Evolutionary conservation across 2,888 invertebrate genomes (phyloP).

Genomic region (Geophilus truncorum): DNA sequence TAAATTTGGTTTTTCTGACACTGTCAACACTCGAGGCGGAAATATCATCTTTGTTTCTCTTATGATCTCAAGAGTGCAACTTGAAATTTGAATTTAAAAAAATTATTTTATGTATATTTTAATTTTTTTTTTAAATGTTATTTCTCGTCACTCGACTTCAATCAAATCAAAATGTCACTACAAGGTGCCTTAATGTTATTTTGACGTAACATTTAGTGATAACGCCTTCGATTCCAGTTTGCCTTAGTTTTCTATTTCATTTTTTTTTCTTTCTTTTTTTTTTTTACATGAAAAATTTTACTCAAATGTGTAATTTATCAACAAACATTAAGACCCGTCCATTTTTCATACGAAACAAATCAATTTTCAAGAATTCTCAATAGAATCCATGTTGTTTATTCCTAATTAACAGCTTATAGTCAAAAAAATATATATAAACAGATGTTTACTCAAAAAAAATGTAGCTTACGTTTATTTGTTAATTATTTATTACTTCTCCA

Average conservation of each 20-base stretch:
- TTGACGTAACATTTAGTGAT: neutral
- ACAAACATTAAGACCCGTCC: neutral
- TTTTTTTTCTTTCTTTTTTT: too few species aligned
- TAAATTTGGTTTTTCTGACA: neutral
- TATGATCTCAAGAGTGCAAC: too few species aligned
- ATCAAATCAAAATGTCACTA: neutral
- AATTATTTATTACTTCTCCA: neutral
- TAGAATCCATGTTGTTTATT: neutral
- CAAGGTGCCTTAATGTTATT: constrained; percentile 10
- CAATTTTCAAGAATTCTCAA: neutral
- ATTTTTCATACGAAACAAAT: neutral
- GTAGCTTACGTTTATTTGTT: constrained; percentile 12
- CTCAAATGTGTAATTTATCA: neutral
- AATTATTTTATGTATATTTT: neutral
- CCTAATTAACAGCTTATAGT: constrained; percentile 13
- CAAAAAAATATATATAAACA: neutral
- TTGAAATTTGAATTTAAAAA: neutral
- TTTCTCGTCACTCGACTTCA: neutral
- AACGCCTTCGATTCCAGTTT: neutral
- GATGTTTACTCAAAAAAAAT: neutral
- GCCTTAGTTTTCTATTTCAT: too few species aligned
- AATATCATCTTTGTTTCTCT: neutral
- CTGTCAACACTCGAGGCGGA: neutral
- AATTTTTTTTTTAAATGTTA: neutral
- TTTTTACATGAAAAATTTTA: neutral